Base-by-base conservation (phyloP, 2,113 vertebrate genomes). In the Platycercus adscitus region DNA sequence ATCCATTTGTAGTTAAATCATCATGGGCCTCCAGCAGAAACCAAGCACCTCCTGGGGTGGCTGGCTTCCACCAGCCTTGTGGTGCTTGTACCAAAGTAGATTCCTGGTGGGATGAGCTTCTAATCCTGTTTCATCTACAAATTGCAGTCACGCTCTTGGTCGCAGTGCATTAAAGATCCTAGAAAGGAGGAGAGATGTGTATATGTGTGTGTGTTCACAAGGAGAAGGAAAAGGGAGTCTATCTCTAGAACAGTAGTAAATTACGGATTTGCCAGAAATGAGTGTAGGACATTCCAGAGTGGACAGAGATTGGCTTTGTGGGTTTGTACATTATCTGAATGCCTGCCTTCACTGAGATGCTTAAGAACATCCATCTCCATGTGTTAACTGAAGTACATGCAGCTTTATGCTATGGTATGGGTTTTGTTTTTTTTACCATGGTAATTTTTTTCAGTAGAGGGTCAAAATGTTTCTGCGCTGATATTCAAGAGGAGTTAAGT, bases 11-110 rank as follows among this genome's bases (percentile, higher is more conserved):
- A 49, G 55, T 55, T 56, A 66, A 50, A 39, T 44, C 75, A 35
- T 10, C 2, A 1, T 5, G 24, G 64, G 33, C 37, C 28, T 61
- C 77, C 64, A 16, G 13, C 18, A 24, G 39, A 77, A 46, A 25
- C 35, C 46, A 71, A 2, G 70, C 24, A 24, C 24, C 58, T 77
- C 33, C 56, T 70, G n/a, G 46, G 43, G 2, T 14, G 3, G 29
- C 19, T 0, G 3, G 35, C 58, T 65, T 68, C 31, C 3, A 0
- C 37, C 33, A 60, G 35, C 56, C 64, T n/a, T 14, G 0, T 6
- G 18, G 31, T 31, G n/a, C 50, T 84, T 8, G 4, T 46, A 16
- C 17, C 55, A 41, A n/a, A 64, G 49, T 13, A 41, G 16, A 8
- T 46, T 37, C 15, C 29, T 44, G n/a, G 23, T 23, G 55, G 47